Conservation (phyloP, 2,888 invertebrate species). For the Cephus pygmeus region DNA sequence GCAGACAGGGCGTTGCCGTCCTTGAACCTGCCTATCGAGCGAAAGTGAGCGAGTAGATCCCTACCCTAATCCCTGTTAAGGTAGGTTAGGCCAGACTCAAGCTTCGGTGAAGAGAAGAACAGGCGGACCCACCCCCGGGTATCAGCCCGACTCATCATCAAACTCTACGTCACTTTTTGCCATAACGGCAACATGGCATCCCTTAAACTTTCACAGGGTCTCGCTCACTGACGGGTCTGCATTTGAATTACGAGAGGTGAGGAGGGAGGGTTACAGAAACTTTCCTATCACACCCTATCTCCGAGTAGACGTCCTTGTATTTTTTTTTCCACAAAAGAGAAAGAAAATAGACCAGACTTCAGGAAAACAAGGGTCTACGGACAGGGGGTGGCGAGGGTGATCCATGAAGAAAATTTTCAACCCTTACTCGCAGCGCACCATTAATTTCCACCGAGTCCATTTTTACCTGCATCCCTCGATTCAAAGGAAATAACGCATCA, state of each 20-base stretch:
- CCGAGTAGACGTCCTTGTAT: background rate
- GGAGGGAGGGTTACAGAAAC: background rate
- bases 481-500: background rate
- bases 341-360: background rate
- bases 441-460: background rate
- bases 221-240: background rate
- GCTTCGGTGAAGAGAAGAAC: conserved; percentile 7
- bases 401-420: background rate
- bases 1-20: conserved; percentile 65
- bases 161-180: conserved; percentile 20
- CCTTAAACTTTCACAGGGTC: background rate
- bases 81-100: conserved; percentile 32
- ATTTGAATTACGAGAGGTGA: background rate
- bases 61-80: conserved; percentile 28
- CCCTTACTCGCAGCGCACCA: background rate
- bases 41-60: conserved; percentile 34
- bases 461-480: background rate
- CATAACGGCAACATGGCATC: conserved; percentile 19
- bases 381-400: too few species aligned
- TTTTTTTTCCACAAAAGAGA: background rate
- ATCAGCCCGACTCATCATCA: background rate
- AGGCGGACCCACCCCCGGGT: background rate
- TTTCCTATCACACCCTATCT: background rate
- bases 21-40: conserved; percentile 57
- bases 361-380: background rate